Evolutionary conservation across 2,888 invertebrate species (phyloP).

Genomic region (Nomada fucata): DNA sequence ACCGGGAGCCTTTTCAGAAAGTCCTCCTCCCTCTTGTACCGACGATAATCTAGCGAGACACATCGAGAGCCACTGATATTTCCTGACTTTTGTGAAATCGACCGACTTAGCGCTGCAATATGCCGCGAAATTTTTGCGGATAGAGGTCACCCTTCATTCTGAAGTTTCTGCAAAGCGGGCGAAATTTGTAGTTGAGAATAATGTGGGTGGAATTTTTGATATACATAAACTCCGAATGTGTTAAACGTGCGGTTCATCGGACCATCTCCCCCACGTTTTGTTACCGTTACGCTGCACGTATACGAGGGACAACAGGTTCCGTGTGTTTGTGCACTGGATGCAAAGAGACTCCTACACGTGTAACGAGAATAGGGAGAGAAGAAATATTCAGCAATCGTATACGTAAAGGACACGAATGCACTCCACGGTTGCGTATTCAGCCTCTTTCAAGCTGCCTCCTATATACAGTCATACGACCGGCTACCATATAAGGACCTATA

Average conservation of each 20-base stretch:
- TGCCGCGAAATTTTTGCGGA: background rate
- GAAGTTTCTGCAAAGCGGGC: too few relatives aligned
- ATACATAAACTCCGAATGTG: slow-evolving; percentile 19
- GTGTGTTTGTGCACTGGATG: slow-evolving; percentile 2
- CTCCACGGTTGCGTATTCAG: slow-evolving; percentile 75
- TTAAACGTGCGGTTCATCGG: slow-evolving; percentile 45
- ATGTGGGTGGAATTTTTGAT: background rate
- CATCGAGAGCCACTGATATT: slow-evolving; percentile 23
- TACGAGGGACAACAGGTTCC: background rate
- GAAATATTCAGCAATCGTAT: slow-evolving; percentile 51
- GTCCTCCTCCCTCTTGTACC: slow-evolving; percentile 19
- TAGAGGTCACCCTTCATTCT: background rate
- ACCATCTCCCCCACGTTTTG: slow-evolving; percentile 52
- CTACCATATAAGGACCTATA: slow-evolving; percentile 80
- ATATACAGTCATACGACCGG: slow-evolving; percentile 77
- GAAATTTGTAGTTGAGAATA: background rate
- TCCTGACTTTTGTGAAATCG: slow-evolving; percentile 49
- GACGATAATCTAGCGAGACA: slow-evolving; percentile 46
- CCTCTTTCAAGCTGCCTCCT: slow-evolving; percentile 77
- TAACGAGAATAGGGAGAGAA: slow-evolving; percentile 29
- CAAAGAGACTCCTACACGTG: slow-evolving; percentile 28
- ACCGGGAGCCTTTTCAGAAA: slow-evolving; percentile 39
- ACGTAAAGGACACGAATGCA: slow-evolving; percentile 61
- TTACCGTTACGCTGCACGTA: slow-evolving; percentile 65
- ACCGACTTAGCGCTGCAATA: slow-evolving; percentile 42